Base-by-base conservation (phyloP, 2,113 vertebrate genomes). In the Pedetes capensis region DNA sequence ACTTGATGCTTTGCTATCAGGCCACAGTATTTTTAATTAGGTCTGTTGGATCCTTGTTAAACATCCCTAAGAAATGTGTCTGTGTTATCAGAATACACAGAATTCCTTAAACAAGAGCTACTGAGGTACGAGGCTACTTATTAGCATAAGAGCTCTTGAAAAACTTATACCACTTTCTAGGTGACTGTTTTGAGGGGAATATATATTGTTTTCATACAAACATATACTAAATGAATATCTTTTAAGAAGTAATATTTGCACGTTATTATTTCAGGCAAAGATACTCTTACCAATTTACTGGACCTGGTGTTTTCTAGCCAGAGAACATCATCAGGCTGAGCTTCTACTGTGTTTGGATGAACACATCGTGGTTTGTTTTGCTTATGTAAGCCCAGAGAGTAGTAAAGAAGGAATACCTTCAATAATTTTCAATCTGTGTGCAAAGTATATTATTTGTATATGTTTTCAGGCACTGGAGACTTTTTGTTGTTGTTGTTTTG, bases 271-370 rank as follows among this genome's bases (percentile, higher is more conserved):
- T 57, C 22, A 61, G 17, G 37, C 32, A 53, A 69, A 34, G 6
- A 2, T 12, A 22, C 11, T 51, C 42, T 68, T 51, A 27, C 25
- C 25, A 34, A 23, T 57, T 74, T n/a, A 51, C 5, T 34, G 12
- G 5, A 11, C 20, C 39, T 3, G 29, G 20, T 0, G 10, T 44
- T 37, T 85, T 51, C 61, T 49, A n/a, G 12, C 2, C 16, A 13
- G 51, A 72, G 42, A n/a, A 9, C 6, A 13, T 9, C 6, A 0
- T 2, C 1, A 16, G 20, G n/a, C 1, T 59, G 44, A 14, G 13
- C 16, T 7, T 42, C 4, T 16, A 4, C 17, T n/a, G 3, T 8
- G 2, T 75, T 53, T 39, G 69, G 4, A 18, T 17, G 37, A 49
- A 57, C 29, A 22, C 18, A 27, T 22, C 18, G 32, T 29, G 16